A percentile compares a stretch with the other conserved stretches of the same genome.
These are phyloP conservation scores for Charadrius vociferus DNA, from an alignment of 2,113 vertebrate species.

Conservation along the genomic window DNA sequence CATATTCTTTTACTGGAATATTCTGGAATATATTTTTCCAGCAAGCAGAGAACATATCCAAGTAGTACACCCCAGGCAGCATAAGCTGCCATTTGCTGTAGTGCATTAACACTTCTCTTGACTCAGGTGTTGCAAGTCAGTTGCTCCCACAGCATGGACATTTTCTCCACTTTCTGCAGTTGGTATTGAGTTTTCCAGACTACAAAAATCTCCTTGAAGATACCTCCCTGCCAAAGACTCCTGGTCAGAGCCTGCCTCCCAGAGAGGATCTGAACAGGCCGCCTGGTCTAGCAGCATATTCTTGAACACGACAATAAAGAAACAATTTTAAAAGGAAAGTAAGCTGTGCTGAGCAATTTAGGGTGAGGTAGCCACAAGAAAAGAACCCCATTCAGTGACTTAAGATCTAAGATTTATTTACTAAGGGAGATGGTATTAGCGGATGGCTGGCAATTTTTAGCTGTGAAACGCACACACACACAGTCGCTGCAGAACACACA, in stretches of 20 bases:
- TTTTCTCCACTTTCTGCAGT: conserved; percentile 64
- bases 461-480: not conserved
- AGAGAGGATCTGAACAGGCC: not conserved
- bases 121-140: conserved; percentile 14
- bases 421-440: not conserved
- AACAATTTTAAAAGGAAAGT: not conserved
- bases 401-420: not conserved
- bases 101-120: conserved; percentile 74
- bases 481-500: not conserved
- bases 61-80: conserved; percentile 31
- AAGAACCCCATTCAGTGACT: not conserved
- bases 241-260: not conserved
- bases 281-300: conserved; percentile 85
- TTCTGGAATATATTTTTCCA: not conserved
- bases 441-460: not conserved
- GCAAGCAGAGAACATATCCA: not conserved
- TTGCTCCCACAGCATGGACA: conserved; percentile 51
- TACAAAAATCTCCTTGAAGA: conserved; percentile 55
- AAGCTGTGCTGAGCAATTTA: not conserved
- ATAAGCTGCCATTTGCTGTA: conserved; percentile 75
- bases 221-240: conserved; percentile 79
- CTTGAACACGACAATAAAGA: not conserved
- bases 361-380: not conserved
- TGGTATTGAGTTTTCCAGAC: conserved; percentile 72
- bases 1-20: not conserved